Conservation (phyloP, 2,113 vertebrate genomes). For the Panurus biarmicus region DNA sequence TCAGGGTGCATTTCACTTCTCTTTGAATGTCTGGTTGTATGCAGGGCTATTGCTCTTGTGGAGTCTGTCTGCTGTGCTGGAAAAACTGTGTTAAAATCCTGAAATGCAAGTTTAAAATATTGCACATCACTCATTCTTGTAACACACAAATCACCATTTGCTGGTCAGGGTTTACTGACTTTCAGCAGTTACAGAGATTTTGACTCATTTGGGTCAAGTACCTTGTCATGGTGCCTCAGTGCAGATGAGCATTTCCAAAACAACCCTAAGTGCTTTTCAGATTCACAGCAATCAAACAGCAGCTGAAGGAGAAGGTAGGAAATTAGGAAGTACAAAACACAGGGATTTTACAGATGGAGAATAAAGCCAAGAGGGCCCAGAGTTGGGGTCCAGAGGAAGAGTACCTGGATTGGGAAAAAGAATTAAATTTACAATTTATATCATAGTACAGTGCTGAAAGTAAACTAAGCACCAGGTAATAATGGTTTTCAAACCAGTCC, state of each 20-base stretch:
- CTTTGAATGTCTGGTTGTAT: neutral
- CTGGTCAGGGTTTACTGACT: slow-evolving; percentile 70
- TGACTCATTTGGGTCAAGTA: slow-evolving; percentile 62
- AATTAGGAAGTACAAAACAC: neutral
- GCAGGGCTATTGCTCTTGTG: neutral
- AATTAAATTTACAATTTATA: neutral
- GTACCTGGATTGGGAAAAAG: neutral
- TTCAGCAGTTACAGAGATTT: slow-evolving; percentile 67
- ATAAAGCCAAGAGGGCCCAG: neutral
- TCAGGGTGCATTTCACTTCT: neutral
- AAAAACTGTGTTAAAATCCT: neutral
- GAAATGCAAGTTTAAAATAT: slow-evolving; percentile 29
- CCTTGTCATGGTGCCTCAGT: neutral
- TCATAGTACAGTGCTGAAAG: neutral
- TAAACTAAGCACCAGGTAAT: neutral
- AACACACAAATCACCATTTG: slow-evolving; percentile 50
- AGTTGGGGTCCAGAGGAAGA: neutral
- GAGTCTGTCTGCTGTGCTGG: neutral
- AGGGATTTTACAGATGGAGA: neutral
- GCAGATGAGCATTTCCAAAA: neutral
- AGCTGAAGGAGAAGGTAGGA: neutral
- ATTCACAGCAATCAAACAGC: neutral
- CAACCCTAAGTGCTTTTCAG: neutral
- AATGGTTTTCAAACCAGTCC: neutral
- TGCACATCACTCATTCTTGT: slow-evolving; percentile 17